Percentiles rank a stretch among this genome's conserved stretches.
phyloP scores from a whole-genome alignment of 2,888 invertebrate genomes.

The Lepidochrysops patricia region DNA sequence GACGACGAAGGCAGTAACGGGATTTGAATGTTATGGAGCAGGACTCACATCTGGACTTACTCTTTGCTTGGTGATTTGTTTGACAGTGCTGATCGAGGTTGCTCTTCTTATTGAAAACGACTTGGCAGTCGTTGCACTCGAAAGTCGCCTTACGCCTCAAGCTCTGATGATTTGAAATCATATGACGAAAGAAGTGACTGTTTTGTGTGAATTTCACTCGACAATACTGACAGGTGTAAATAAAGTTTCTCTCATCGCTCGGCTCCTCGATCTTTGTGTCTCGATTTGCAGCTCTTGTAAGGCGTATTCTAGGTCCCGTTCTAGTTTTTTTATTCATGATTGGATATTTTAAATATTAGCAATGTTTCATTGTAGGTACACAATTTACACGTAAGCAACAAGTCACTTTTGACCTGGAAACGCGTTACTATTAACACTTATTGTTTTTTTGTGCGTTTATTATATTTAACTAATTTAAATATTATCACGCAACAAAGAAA shows the following conservation, averaged over 20 bases:
- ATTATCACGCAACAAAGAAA: not conserved
- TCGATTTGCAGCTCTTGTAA: conserved; percentile 45
- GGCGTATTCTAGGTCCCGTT: conserved; percentile 56
- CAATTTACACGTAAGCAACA: conserved; percentile 27
- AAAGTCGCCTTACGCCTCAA: conserved; percentile 54
- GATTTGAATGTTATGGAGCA: conserved; percentile 65
- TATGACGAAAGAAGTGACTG: conserved; percentile 62
- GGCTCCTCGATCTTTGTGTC: conserved; percentile 38
- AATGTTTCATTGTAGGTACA: conserved; percentile 5
- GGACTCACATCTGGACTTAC: conserved; percentile 56
- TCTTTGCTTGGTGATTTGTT: conserved; percentile 50
- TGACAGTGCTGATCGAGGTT: conserved; percentile 55
- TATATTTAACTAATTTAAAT: not conserved
- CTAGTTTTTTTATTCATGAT: conserved; percentile 60
- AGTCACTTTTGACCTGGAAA: not conserved
- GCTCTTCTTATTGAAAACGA: conserved; percentile 52
- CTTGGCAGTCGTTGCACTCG: conserved; percentile 58
- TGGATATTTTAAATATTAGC: conserved; percentile 23
- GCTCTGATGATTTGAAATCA: conserved; percentile 57
- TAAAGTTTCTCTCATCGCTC: conserved; percentile 43
- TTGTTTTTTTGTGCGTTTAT: not conserved
- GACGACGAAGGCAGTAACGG: conserved; percentile 55
- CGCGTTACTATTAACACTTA: not conserved
- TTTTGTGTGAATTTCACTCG: conserved; percentile 59
- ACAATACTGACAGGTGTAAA: conserved; percentile 62